Percentiles rank a stretch among this genome's conserved stretches.
Conservation (phyloP, 1,140 invertebrate species). For the Lamellibrachia luymesi region DNA sequence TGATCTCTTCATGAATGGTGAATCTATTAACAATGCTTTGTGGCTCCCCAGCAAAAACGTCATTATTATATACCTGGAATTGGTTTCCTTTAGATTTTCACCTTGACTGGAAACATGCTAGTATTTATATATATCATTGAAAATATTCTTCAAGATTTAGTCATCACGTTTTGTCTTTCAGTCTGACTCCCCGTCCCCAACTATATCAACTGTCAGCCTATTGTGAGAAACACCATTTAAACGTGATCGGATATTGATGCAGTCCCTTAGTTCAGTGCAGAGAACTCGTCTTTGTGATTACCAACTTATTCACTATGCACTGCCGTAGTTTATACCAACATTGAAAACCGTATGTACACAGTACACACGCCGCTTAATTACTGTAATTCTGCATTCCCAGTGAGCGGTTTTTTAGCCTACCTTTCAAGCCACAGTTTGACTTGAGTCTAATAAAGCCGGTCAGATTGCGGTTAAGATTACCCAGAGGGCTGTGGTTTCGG, state of each 20-base stretch:
- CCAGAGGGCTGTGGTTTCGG: background rate
- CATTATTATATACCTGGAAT: too few species aligned
- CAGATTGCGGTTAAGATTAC: background rate
- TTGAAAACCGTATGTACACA: background rate
- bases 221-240: background rate
- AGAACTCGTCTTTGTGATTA: background rate
- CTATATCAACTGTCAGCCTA: too few species aligned
- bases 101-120: too few species aligned
- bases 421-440: background rate
- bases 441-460: background rate
- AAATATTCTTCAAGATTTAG: too few species aligned
- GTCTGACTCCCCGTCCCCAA: background rate
- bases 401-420: background rate
- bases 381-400: background rate
- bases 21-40: too few species aligned
- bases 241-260: background rate
- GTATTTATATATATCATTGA: too few species aligned
- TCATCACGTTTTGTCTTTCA: too few species aligned
- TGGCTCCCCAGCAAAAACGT: too few species aligned
- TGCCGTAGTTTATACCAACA: background rate
- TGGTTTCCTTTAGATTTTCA: too few species aligned
- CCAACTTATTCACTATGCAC: background rate
- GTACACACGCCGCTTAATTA: background rate
- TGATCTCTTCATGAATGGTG: too few species aligned
- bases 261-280: background rate